phyloP scores from a whole-genome alignment of 1,140 invertebrate genomes.

The Leptinotarsa texana region DNA sequence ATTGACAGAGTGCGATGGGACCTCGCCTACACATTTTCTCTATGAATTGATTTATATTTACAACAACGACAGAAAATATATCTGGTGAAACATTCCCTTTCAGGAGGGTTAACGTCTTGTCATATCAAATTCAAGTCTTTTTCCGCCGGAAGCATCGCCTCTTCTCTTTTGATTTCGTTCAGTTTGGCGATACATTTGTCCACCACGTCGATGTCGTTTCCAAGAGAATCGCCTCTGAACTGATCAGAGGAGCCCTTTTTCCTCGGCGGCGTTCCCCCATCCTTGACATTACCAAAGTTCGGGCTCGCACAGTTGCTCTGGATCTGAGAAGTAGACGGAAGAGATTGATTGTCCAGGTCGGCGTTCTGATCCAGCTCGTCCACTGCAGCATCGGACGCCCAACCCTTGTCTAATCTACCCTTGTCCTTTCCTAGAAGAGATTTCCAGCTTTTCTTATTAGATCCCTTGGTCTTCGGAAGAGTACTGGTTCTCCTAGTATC shows the following conservation, averaged over 20 bases:
- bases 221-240: not conserved
- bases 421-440: conserved; percentile 48
- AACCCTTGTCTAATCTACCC: conserved; percentile 33
- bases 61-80: conserved; percentile 55
- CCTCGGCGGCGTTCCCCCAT: conserved; percentile 1
- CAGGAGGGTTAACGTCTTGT: conserved; percentile 50
- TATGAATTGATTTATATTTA: conserved; percentile 52
- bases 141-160: conserved; percentile 30
- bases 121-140: conserved; percentile 46
- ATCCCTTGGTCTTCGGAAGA: conserved; percentile 48
- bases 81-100: conserved; percentile 50
- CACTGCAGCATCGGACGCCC: conserved; percentile 50
- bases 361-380: conserved; percentile 31
- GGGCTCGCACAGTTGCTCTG: conserved; percentile 46
- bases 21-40: conserved; percentile 51
- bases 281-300: conserved; percentile 27
- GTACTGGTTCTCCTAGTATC: conserved; percentile 49
- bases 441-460: conserved; percentile 49
- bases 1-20: not conserved
- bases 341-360: conserved; percentile 46
- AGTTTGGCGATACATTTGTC: conserved; percentile 32
- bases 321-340: conserved; percentile 51
- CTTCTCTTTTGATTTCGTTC: conserved; percentile 35
- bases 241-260: conserved; percentile 23
- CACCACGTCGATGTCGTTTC: conserved; percentile 27